Evolutionary conservation across 2,797 vertebrate species (phyloP).

Genomic region (Eulemur rubriventer): DNA sequence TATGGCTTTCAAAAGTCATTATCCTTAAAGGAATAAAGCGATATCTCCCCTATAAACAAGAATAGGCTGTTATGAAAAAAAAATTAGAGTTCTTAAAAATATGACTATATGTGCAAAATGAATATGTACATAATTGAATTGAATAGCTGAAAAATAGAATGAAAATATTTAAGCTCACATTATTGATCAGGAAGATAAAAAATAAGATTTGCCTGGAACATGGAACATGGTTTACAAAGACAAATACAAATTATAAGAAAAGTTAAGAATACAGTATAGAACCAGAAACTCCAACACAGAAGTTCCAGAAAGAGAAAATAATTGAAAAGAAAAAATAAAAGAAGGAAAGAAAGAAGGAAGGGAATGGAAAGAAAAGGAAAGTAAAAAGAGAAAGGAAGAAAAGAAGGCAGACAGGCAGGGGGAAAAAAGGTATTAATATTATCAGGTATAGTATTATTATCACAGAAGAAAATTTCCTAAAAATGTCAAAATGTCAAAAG

Average conservation of each 20-base stretch:
- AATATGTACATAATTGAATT: neutral
- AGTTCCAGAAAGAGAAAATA: neutral
- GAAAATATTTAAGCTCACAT: neutral
- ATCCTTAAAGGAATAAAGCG: neutral
- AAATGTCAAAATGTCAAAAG: neutral
- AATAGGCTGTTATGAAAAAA: neutral
- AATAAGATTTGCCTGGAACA: neutral
- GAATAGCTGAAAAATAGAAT: neutral
- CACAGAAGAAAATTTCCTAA: neutral
- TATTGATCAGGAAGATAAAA: neutral
- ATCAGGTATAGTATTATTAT: neutral
- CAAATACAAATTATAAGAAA: neutral
- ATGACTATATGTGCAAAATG: neutral
- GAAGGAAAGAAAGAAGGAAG: too few relatives aligned
- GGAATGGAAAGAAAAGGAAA: neutral
- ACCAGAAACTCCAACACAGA: neutral
- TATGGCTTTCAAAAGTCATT: neutral
- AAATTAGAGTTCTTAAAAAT: neutral
- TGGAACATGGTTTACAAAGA: neutral
- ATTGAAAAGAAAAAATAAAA: too few relatives aligned
- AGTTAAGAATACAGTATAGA: neutral
- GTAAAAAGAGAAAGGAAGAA: fast-evolving
- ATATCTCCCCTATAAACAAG: neutral
- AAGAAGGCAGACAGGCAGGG: fast-evolving
- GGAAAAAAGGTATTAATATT: too few relatives aligned